Conservation (phyloP, 2,113 vertebrate species). For the Megatriorchis doriae region DNA sequence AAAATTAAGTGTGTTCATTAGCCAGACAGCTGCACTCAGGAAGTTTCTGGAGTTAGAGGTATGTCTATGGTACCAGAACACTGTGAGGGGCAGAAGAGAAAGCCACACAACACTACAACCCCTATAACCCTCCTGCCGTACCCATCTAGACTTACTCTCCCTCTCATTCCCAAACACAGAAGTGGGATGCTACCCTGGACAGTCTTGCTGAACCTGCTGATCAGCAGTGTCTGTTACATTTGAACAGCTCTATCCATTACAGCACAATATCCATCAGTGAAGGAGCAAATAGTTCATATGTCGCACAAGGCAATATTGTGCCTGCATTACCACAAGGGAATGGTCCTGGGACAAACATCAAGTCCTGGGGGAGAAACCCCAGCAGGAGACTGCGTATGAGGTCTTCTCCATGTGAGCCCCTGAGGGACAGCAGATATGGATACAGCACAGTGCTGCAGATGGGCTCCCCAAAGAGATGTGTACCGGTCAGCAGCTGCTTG, state of each 20-base stretch:
- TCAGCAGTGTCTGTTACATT: background rate
- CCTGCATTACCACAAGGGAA: background rate
- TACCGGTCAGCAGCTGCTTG: background rate
- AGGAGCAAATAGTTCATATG: background rate
- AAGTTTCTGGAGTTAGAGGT: background rate
- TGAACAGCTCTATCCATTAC: background rate
- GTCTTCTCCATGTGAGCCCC: background rate
- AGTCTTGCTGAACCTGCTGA: background rate
- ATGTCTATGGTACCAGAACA: background rate
- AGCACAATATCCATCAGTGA: background rate
- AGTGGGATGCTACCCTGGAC: background rate
- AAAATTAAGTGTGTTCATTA: background rate
- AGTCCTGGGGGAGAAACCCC: background rate
- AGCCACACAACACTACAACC: background rate
- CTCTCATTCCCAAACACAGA: background rate
- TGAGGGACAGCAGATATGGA: background rate
- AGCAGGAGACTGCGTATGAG: background rate
- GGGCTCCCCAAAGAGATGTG: background rate
- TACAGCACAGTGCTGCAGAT: background rate
- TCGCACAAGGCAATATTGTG: background rate
- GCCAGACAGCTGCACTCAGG: background rate
- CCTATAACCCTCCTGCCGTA: background rate
- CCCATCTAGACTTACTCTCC: background rate
- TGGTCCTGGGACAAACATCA: background rate
- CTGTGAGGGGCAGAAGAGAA: background rate